phyloP scores from a whole-genome alignment of 2,888 invertebrate genomes.

The Erebia aethiops region DNA sequence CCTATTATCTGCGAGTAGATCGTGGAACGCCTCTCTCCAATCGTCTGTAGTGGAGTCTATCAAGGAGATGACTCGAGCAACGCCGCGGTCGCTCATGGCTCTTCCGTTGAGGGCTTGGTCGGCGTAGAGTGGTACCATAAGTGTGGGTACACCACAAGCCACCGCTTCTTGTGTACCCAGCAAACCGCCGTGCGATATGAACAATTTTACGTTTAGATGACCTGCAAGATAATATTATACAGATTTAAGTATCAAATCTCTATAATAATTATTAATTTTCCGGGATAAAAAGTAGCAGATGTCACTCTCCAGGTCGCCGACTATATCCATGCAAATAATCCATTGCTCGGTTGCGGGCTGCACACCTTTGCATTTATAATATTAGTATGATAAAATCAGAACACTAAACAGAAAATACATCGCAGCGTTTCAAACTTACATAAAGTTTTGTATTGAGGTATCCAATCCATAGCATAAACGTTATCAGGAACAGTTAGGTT shows the following conservation, averaged over 20 bases:
- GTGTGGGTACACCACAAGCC: conserved; percentile 80
- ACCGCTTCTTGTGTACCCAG: conserved; percentile 84
- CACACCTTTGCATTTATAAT: too few species aligned
- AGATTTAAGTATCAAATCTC: too few species aligned
- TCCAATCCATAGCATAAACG: conserved; percentile 78
- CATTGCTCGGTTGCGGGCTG: too few species aligned
- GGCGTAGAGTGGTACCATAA: conserved; percentile 81
- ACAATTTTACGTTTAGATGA: conserved; percentile 81
- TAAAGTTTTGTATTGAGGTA: conserved; percentile 80
- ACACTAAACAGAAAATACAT: neutral
- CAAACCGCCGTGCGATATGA: conserved; percentile 85
- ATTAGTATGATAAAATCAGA: neutral
- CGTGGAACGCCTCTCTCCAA: conserved; percentile 65
- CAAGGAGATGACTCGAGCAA: conserved; percentile 68
- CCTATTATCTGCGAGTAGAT: conserved; percentile 71
- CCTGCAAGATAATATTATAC: conserved; percentile 51
- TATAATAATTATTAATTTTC: too few species aligned
- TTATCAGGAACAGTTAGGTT: conserved; percentile 77
- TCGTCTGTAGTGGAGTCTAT: conserved; percentile 56
- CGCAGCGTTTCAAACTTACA: conserved; percentile 62
- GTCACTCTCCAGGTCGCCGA: too few species aligned
- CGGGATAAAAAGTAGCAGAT: too few species aligned
- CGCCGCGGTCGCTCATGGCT: conserved; percentile 76
- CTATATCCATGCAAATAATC: too few species aligned
- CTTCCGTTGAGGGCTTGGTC: conserved; percentile 80